These are phyloP conservation scores for Odontocerum albicorne DNA, from an alignment of 2,888 invertebrate species.

Conservation along the genomic window DNA sequence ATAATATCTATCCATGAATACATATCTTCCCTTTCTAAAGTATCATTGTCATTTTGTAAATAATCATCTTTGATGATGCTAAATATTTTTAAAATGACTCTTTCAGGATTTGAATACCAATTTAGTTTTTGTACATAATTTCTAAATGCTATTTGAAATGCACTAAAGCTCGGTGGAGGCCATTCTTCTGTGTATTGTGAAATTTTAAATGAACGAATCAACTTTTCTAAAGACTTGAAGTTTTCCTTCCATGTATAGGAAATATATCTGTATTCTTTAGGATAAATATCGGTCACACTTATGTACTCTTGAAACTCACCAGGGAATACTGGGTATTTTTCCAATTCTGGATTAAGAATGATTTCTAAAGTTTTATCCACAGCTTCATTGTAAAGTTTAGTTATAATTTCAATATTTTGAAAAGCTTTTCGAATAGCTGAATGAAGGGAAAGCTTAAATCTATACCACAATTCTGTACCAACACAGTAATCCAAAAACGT, in stretches of 20 bases:
- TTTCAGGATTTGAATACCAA: constrained; percentile 52
- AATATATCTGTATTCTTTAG: constrained; percentile 69
- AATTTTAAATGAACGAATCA: constrained; percentile 59
- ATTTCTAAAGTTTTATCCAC: constrained; percentile 63
- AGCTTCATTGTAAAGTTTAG: constrained; percentile 67
- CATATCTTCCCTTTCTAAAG: constrained; percentile 30
- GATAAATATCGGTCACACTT: constrained; percentile 53
- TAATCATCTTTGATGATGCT: constrained; percentile 42
- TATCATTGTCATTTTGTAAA: background rate
- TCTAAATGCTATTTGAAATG: constrained; percentile 52
- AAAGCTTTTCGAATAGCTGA: constrained; percentile 50
- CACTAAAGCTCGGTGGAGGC: constrained; percentile 48
- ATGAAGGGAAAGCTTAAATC: constrained; percentile 49
- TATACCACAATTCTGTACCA: constrained; percentile 65
- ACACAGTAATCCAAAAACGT: constrained; percentile 59
- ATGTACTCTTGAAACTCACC: constrained; percentile 62
- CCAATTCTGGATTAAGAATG: constrained; percentile 60
- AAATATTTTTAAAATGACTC: constrained; percentile 55
- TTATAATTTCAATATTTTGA: constrained; percentile 59
- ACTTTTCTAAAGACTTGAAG: constrained; percentile 51
- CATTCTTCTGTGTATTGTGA: constrained; percentile 52
- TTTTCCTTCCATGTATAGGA: constrained; percentile 62
- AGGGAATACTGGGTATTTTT: constrained; percentile 65
- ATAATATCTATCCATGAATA: constrained; percentile 58
- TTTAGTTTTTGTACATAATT: constrained; percentile 56